Base-by-base conservation (phyloP, 2,888 invertebrate species). In the Macroteleia sp. region DNA sequence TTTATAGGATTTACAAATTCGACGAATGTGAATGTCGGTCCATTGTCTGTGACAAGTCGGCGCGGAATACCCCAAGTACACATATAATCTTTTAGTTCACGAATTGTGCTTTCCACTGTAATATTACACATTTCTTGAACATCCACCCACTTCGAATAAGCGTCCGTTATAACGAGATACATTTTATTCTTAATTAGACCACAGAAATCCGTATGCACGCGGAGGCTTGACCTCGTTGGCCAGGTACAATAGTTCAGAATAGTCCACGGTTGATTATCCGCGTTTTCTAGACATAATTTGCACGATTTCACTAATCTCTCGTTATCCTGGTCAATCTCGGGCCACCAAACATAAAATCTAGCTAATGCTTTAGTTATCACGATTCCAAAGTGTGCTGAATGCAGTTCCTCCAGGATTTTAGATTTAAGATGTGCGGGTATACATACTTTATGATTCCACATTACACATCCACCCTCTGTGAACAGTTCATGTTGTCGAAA, bases 151-250 rank as follows among this genome's bases (percentile, higher is more conserved):
- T n/a, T n/a, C n/a, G n/a, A n/a, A n/a, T n/a, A n/a, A n/a, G n/a
- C n/a, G n/a, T n/a, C n/a, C n/a, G n/a, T n/a, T 1, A 85, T 79
- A 0, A 85, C 20, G 12, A 84, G 36, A 41, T 83, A 82, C 82
- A 83, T 85, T 19, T 54, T 54, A 0, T 61, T 71, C 5, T 59
- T 59, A 0, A 83, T 12, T 6, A 81, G 81, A 9, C 81, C 81
- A n/a, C 70, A 62, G 20, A 82, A 81, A 50, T 81, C 80, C 0
- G 62, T 59, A 34, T 82, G 82, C 0, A 83, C 12, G 1, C 82
- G 36, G 9, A 80, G 17, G 16, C 69, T 78, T 6, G 81, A 81
- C 0, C 75, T 74, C 0, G 66, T 44, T 5, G 83, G 79, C 79
- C 79, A 80, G 9, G 77, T 41, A 80, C 83, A 83, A 12, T 59